Percentiles rank a stretch among this genome's conserved stretches.
phyloP scores from a whole-genome alignment of 2,888 invertebrate species.

The Stomorhina lunata region DNA sequence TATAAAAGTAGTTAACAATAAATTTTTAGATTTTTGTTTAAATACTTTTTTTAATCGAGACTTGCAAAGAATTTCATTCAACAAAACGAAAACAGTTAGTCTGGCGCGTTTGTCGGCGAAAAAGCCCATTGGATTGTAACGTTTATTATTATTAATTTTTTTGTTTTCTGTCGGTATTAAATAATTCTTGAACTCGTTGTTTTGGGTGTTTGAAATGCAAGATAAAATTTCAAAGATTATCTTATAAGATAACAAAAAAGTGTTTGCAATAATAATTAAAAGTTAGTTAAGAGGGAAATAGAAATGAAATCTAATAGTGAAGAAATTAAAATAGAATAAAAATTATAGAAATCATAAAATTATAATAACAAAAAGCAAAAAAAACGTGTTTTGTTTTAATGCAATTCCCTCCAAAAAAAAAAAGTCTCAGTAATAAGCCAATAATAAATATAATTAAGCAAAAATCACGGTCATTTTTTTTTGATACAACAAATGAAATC shows the following conservation, averaged over 20 bases:
- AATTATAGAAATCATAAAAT: background rate
- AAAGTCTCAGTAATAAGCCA: too few relatives aligned
- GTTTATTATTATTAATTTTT: slow-evolving; percentile 7
- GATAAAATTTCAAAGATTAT: background rate
- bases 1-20: slow-evolving; percentile 54
- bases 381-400: slow-evolving; percentile 26
- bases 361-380: background rate
- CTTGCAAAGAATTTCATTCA: slow-evolving; percentile 58
- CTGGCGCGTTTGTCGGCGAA: slow-evolving; percentile 50
- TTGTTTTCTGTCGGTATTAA: background rate
- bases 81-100: slow-evolving; percentile 52
- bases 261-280: slow-evolving; percentile 13
- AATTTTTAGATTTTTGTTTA: slow-evolving; percentile 40
- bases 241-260: slow-evolving; percentile 26
- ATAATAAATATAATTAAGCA: background rate
- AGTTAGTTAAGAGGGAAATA: background rate
- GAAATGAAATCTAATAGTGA: too few relatives aligned
- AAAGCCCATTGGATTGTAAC: slow-evolving; percentile 6
- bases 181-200: background rate
- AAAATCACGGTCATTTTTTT: background rate
- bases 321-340: too few relatives aligned
- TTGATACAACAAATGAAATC: background rate
- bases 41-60: slow-evolving; percentile 47
- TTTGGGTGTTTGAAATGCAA: background rate
- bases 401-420: background rate